Base-by-base conservation (phyloP, 2,113 vertebrate genomes). In the Myiozetetes cayanensis region DNA sequence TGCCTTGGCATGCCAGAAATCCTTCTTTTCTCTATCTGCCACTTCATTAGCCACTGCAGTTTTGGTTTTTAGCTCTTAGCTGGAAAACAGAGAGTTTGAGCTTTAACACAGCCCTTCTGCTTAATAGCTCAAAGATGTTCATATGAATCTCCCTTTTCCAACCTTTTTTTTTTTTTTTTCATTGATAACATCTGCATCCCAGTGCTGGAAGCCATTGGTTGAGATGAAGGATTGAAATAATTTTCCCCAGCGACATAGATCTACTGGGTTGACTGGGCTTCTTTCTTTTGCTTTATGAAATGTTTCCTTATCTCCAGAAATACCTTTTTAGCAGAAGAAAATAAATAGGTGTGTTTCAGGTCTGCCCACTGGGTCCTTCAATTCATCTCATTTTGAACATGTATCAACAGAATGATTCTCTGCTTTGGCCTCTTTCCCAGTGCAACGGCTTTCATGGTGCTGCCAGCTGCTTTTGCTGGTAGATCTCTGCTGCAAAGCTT, bases 281-380 rank as follows among this genome's bases (percentile, higher is more conserved):
- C 66, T 87, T 89, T 89, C 85, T 94, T 90, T 16, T 44, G 17
- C 53, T 79, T 93, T 47, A 85, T 87, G 74, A 94, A 94, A 96
- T 73, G n/a, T 63, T 95, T 96, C 78, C 87, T 93, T 96, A 72
- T 83, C 49, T 93, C 24, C 49, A 83, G 87, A 91, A 93, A 76
- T 76, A 79, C 58, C 33, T 61, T 90, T 87, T 66, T 55, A 96
- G 33, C 35, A 66, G 50, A 44, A 89, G 61, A 87, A 94, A 91
- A 87, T 55, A 84, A 58, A 87, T 44, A 59, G 58, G 24, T 16
- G 1, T n/a, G 8, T 79, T 95, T 87, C 67, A 90, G n/a, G n/a
- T 58, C 70, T 52, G 31, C 35, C 12, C 17, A 23, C 0, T 56
- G 46, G 58, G 49, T 23, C 22, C 24, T 87, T 88, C 83, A 4